These are phyloP conservation scores for Pachycephus smyrnensis DNA, from an alignment of 2,888 invertebrate genomes.

Conservation along the genomic window DNA sequence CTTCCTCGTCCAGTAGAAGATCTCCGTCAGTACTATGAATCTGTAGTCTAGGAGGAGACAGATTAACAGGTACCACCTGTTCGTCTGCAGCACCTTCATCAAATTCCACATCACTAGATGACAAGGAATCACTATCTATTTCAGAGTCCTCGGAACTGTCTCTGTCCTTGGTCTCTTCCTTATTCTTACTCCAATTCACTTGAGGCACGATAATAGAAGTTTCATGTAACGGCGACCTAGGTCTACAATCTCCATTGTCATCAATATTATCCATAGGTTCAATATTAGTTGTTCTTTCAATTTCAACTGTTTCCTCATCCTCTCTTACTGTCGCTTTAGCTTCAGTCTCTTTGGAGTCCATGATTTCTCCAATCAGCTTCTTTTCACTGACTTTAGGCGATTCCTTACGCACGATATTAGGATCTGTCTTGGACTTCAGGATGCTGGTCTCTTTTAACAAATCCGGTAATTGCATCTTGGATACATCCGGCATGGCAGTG, in stretches of 20 bases:
- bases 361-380: conserved; percentile 10
- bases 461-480: conserved; percentile 57
- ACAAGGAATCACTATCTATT: conserved; percentile 75
- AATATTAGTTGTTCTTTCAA: conserved; percentile 24
- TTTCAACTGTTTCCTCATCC: conserved; percentile 19
- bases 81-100: conserved; percentile 39
- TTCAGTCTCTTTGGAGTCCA: conserved; percentile 3
- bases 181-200: conserved; percentile 71
- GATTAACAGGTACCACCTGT: conserved; percentile 43
- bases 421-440: conserved; percentile 57
- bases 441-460: conserved; percentile 60
- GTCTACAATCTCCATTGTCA: conserved; percentile 51
- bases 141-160: conserved; percentile 63
- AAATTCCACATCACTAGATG: conserved; percentile 61
- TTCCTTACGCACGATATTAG: conserved; percentile 46
- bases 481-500: conserved; percentile 29
- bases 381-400: conserved; percentile 13
- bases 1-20: conserved; percentile 68
- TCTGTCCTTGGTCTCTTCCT: conserved; percentile 59
- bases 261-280: conserved; percentile 24
- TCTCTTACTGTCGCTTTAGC: conserved; percentile 12
- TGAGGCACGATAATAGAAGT: conserved; percentile 76
- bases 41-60: conserved; percentile 77
- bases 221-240: conserved; percentile 75
- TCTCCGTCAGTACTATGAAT: conserved; percentile 80